Evolutionary conservation across 1,140 invertebrate species (phyloP).

Genomic region (Diabrotica undecimpunctata): DNA sequence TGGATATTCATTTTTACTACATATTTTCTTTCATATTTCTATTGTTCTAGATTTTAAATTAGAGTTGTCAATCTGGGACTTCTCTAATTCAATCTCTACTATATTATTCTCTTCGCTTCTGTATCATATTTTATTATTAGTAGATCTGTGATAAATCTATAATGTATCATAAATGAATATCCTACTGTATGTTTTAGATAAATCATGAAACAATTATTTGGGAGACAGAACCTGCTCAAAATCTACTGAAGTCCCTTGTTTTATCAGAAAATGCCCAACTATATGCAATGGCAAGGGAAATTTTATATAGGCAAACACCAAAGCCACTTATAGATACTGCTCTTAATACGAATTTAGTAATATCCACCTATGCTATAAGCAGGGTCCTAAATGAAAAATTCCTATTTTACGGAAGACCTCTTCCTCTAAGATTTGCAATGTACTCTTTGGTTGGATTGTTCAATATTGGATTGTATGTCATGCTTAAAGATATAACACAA

Average conservation of each 20-base stretch:
- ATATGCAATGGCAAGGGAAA: constrained; percentile 72
- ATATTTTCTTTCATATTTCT: no score
- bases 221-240: constrained; percentile 56
- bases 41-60: no score
- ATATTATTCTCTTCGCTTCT: no score
- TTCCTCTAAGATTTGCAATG: constrained; percentile 50
- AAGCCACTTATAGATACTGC: constrained; percentile 54
- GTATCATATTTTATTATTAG: no score
- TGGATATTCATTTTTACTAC: no score
- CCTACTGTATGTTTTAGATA: constrained; percentile 53
- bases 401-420: constrained; percentile 55
- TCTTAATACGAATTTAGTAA: constrained; percentile 48
- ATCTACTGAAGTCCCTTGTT: constrained; percentile 61
- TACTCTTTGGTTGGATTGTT: constrained; percentile 59
- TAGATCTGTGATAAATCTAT: no score
- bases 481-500: constrained; percentile 61
- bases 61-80: no score
- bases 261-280: constrained; percentile 71
- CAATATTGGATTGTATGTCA: constrained; percentile 57
- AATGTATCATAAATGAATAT: no score
- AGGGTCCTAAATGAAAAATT: constrained; percentile 52
- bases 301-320: constrained; percentile 57
- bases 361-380: constrained; percentile 51
- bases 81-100: no score
- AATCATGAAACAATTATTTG: constrained; percentile 57